Base-by-base conservation (phyloP, 2,797 vertebrate species). In the Euphonia xanthogaster region DNA sequence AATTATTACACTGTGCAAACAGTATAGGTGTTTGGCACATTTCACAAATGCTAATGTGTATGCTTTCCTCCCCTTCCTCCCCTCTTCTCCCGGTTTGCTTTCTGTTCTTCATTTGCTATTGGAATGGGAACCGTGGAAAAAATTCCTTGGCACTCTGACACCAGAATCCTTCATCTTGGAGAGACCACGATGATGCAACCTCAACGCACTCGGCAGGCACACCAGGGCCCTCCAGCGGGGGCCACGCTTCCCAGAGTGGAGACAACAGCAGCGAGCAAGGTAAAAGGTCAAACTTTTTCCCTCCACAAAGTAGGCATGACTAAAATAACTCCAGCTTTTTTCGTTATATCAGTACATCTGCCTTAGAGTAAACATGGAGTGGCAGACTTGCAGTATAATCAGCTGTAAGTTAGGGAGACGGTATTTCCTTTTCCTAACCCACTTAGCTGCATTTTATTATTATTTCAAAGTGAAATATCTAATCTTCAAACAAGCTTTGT, bases 201-300 rank as follows among this genome's bases (percentile, higher is more conserved):
- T 99, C 99, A 97, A 99, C 99, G 77, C 99, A 99, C 97, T 99
- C 99, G 40, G 99, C 99, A 96, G 99, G 99, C 98, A 99, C 99
- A 96, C 99, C 99, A 19, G 99, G 99, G 96, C 99, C 99, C 98
- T 99, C 99, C 98, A 99, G 99, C 90, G 99, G 99, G 96, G 99
- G 99, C 95, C 99, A 99, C 22, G 99, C 99, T 93, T 99, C 99
- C 87, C 99, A 99, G 98, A 99, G 99, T 66, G 99, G 99, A 76
- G 99, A 99, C 99, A 99, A 99, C 99, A 99, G 99, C 99, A 99
- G 99, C 28, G 99, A 99, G 97, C 99, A 99, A 99, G 99, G 99
- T 99, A 99, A 99, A 98, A 97, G 97, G 96, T 96, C 98, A 97
- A 96, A 90, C 94, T 94, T 97, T 97, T 97, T 97, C 96, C 92